A percentile compares a stretch with the other conserved stretches of the same genome.
phyloP scores from a whole-genome alignment of 1,140 invertebrate species.

The Sesamia nonagrioides region DNA sequence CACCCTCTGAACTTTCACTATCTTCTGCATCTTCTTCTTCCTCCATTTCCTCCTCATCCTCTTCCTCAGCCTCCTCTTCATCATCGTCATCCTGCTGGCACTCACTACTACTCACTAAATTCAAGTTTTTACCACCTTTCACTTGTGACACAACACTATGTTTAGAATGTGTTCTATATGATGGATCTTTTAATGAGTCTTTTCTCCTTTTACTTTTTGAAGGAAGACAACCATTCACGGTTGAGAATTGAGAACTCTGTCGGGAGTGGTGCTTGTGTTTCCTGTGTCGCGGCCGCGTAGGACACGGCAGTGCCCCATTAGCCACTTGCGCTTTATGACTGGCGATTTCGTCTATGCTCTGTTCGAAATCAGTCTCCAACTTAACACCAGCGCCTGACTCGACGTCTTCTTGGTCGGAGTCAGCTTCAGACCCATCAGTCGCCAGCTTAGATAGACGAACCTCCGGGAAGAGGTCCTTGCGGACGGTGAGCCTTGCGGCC shows the following conservation, averaged over 20 bases:
- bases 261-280: slow-evolving; percentile 81
- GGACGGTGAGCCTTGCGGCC: slow-evolving; percentile 80
- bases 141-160: slow-evolving; percentile 78
- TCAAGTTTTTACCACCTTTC: slow-evolving; percentile 86
- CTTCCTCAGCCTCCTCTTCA: slow-evolving; percentile 63
- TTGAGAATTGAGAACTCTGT: slow-evolving; percentile 70
- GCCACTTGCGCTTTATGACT: slow-evolving; percentile 72
- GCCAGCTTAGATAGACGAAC: slow-evolving; percentile 67
- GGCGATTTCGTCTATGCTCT: slow-evolving; percentile 85
- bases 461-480: slow-evolving; percentile 84
- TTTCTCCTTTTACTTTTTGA: slow-evolving; percentile 80
- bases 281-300: slow-evolving; percentile 72
- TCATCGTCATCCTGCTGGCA: slow-evolving; percentile 62
- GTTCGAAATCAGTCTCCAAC: slow-evolving; percentile 86
- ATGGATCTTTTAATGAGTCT: slow-evolving; percentile 73
- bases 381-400: slow-evolving; percentile 78
- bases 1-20: slow-evolving; percentile 84
- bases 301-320: slow-evolving; percentile 70
- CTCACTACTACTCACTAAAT: slow-evolving; percentile 86
- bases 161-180: slow-evolving; percentile 58
- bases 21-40: slow-evolving; percentile 69
- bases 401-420: slow-evolving; percentile 62
- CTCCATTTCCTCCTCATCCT: slow-evolving; percentile 61
- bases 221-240: slow-evolving; percentile 78
- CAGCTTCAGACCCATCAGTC: slow-evolving; percentile 64